These are phyloP conservation scores for Cynodonichthys magdalenae DNA, from an alignment of 2,797 vertebrate genomes.

Conservation along the genomic window DNA sequence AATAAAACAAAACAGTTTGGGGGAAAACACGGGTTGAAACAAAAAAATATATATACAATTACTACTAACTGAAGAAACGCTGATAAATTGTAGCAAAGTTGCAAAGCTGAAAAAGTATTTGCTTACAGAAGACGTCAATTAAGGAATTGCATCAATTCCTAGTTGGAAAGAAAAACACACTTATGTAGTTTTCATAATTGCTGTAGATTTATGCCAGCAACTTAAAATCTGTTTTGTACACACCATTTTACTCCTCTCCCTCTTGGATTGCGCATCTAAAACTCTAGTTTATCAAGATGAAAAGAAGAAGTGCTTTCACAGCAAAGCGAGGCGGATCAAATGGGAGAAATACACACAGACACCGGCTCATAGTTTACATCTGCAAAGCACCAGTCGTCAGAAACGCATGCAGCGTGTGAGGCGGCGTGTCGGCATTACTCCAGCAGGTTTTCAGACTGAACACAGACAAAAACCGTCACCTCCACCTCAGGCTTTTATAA, in stretches of 20 bases:
- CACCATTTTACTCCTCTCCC: conserved; percentile 37
- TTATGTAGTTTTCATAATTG: conserved; percentile 23
- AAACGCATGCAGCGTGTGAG: conserved; percentile 38
- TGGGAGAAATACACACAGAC: conserved; percentile 49
- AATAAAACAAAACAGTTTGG: conserved; percentile 7
- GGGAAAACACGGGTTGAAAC: conserved; percentile 4
- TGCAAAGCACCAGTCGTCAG: conserved; percentile 50
- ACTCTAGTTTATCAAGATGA: conserved; percentile 39
- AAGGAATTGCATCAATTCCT: conserved; percentile 37
- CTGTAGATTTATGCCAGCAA: conserved; percentile 31
- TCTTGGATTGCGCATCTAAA: conserved; percentile 46
- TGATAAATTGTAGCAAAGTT: conserved; percentile 37
- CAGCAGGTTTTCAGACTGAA: conserved; percentile 41
- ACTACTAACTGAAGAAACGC: background rate
- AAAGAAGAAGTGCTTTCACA: conserved; percentile 50
- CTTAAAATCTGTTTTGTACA: conserved; percentile 37
- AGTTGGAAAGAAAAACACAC: conserved; percentile 17
- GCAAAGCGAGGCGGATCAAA: conserved; percentile 44
- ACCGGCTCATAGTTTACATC: conserved; percentile 54
- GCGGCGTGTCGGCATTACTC: conserved; percentile 36
- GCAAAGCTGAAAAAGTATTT: conserved; percentile 38
- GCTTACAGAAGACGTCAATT: conserved; percentile 41
- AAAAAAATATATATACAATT: background rate
- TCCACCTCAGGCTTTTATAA: conserved; percentile 45
- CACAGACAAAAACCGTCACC: conserved; percentile 54